Evolutionary conservation across 2,797 vertebrate species (phyloP).

Genomic region (Scleropages formosus): DNA sequence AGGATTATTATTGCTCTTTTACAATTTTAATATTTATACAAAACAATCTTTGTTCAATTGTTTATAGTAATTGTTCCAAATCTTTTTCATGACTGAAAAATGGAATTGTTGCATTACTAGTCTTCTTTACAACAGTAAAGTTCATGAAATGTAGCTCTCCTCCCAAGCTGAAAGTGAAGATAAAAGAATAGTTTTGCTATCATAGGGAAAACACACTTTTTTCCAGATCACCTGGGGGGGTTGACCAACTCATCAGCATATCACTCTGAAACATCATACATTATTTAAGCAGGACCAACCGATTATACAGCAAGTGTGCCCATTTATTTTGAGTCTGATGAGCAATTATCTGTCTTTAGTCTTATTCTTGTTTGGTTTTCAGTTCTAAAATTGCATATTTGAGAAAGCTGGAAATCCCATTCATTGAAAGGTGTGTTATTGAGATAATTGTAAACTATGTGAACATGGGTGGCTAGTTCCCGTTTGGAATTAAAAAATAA

Average conservation of each 20-base stretch:
- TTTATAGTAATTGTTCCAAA: no score
- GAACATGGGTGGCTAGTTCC: constrained; percentile 9
- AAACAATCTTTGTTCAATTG: no score
- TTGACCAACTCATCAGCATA: background rate
- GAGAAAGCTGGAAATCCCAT: constrained; percentile 1
- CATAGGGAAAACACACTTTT: background rate
- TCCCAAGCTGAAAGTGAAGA: no score
- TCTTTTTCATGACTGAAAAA: no score
- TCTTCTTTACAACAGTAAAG: no score
- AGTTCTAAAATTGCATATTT: background rate
- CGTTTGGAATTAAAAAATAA: background rate
- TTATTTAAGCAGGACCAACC: constrained; percentile 14
- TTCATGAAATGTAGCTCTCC: no score
- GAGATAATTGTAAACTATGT: constrained; percentile 22
- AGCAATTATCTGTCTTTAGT: constrained; percentile 12
- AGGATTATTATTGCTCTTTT: no score
- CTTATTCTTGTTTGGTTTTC: background rate
- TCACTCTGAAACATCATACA: background rate
- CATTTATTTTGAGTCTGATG: constrained; percentile 17
- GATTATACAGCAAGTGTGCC: constrained; percentile 4
- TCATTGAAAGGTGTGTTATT: constrained; percentile 15
- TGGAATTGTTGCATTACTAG: no score
- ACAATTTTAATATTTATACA: no score
- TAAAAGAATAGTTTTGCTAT: no score
- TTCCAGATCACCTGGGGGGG: background rate